Base-by-base conservation (phyloP, 2,113 vertebrate species). In the Eudorcas thomsonii region DNA sequence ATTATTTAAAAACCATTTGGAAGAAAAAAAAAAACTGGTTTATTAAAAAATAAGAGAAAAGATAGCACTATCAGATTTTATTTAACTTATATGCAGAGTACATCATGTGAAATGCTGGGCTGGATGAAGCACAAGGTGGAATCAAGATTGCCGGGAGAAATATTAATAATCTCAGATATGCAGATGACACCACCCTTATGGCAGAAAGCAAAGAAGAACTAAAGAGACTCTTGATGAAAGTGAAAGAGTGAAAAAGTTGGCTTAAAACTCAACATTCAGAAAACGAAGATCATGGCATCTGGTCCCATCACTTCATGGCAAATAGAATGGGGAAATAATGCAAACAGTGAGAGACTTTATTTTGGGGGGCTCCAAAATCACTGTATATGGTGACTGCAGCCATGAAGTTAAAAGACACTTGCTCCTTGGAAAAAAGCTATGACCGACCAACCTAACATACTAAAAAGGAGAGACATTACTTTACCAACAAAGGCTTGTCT, bases 1-100 rank as follows among this genome's bases (percentile, higher is more conserved):
- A 62, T 9, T 93, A 82, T 48, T 95, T 94, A 64, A 96, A 94
- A 85, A 81, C 82, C 86, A 96, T 48, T 83, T 50, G 52, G 26
- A 81, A 87, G 77, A 60, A 43, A 39, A 7, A 60, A n/a, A 30
- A 80, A 15, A 15, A 48, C 30, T 57, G 57, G 13, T 84, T 92
- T 71, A 89, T 2, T 64, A 8, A 90, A 55, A 90, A 93, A 39
- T 10, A 82, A 82, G 45, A 62, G 6, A 23, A 87, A 94, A 23
- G 14, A 59, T 43, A 64, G 64, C 0, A 7, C 30, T 64, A 84
- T 23, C 43, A 85, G 71, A 89, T 82, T 92, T 71, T 39, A 39
- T 39, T 23, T 39, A 67, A 67, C 62, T 67, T 67, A 19, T 19
- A 67, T 67, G 62, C 62, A 67, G 62, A 64, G 62, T 64, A n/a